Percentiles rank a stretch among this genome's conserved stretches.
These are phyloP conservation scores for Hoplias malabaricus DNA, from an alignment of 2,113 vertebrate species.

Conservation along the genomic window DNA sequence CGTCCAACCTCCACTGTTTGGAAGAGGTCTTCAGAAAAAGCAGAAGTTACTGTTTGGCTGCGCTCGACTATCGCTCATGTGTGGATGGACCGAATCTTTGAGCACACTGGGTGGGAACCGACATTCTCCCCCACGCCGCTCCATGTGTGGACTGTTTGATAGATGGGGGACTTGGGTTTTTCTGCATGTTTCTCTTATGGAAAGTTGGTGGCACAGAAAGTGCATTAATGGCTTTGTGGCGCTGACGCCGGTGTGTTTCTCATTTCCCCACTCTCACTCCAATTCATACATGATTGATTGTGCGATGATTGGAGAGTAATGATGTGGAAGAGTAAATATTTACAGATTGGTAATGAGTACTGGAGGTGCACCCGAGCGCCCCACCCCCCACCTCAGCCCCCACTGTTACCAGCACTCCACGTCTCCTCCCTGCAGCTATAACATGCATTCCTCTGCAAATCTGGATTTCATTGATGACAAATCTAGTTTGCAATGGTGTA, in stretches of 20 bases:
- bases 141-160: not conserved
- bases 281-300: slow-evolving; percentile 43
- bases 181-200: not conserved
- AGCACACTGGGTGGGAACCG: not conserved
- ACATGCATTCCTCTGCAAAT: slow-evolving; percentile 48
- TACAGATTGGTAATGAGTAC: slow-evolving; percentile 52
- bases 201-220: slow-evolving; percentile 5
- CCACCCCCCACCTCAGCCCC: slow-evolving; percentile 11
- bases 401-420: slow-evolving; percentile 9
- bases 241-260: slow-evolving; percentile 28
- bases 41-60: not conserved
- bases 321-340: slow-evolving; percentile 56
- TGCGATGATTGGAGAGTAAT: slow-evolving; percentile 52
- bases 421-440: slow-evolving; percentile 45
- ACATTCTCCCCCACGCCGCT: not conserved
- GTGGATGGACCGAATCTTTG: not conserved
- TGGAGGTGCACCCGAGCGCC: slow-evolving; percentile 20
- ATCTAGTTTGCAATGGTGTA: slow-evolving; percentile 35
- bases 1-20: too few species aligned
- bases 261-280: slow-evolving; percentile 35
- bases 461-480: slow-evolving; percentile 50
- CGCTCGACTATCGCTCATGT: not conserved
- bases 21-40: too few species aligned
- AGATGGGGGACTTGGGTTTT: not conserved
- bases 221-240: slow-evolving; percentile 26